These are phyloP conservation scores for Scaptomyza cyrtandrae DNA, from an alignment of 2,888 invertebrate genomes.

Conservation along the genomic window DNA sequence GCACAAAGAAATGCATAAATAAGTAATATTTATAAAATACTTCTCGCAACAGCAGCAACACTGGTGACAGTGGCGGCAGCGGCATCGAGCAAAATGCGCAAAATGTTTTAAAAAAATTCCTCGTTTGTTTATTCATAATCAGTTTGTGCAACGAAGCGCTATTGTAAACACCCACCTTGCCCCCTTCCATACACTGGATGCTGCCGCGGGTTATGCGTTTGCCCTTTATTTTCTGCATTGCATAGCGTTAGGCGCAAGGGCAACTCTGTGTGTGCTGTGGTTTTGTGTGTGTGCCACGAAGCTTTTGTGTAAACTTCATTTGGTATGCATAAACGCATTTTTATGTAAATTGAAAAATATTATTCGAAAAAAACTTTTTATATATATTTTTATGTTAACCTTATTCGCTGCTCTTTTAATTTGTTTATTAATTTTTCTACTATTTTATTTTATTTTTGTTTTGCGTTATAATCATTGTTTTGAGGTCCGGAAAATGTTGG, in stretches of 20 bases:
- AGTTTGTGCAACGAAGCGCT: conserved; percentile 73
- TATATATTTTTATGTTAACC: conserved; percentile 14
- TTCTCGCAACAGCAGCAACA: conserved; percentile 2
- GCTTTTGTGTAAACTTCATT: conserved; percentile 63
- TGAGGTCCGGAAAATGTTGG: neutral
- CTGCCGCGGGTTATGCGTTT: conserved; percentile 38
- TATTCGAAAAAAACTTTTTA: conserved; percentile 19
- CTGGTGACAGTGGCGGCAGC: neutral
- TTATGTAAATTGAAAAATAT: conserved; percentile 75
- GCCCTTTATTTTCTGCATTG: conserved; percentile 40
- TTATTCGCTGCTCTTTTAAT: conserved; percentile 1
- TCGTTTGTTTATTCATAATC: conserved; percentile 81
- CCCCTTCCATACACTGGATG: conserved; percentile 13
- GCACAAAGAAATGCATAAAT: conserved; percentile 67
- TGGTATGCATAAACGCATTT: conserved; percentile 77
- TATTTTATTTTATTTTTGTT: neutral
- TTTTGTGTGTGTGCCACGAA: conserved; percentile 8
- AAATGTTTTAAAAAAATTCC: conserved; percentile 68
- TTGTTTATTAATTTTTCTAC: conserved; percentile 14
- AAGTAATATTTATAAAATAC: conserved; percentile 59
- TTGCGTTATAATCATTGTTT: neutral
- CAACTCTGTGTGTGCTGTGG: neutral
- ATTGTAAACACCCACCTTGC: conserved; percentile 3
- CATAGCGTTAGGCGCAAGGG: conserved; percentile 59
- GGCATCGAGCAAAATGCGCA: conserved; percentile 34